Evolutionary conservation across 2,888 invertebrate genomes (phyloP).

Genomic region (Choristoneura rosaceana): DNA sequence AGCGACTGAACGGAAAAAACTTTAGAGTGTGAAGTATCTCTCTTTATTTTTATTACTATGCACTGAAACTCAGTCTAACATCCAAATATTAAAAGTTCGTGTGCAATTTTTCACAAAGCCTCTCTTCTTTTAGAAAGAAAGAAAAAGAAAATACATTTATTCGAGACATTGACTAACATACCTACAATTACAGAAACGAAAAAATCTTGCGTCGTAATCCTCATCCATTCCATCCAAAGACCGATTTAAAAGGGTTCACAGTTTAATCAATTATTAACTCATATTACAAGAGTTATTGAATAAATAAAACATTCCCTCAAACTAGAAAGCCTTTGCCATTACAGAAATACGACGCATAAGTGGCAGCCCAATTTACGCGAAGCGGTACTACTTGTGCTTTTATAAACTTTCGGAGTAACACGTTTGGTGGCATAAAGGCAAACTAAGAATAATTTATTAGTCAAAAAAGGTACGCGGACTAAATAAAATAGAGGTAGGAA

Average conservation of each 20-base stretch:
- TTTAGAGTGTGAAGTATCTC: no score
- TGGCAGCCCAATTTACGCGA: constrained; percentile 16
- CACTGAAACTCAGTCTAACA: no score
- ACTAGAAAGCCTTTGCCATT: neutral
- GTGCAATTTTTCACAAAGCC: neutral
- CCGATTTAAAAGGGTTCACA: neutral
- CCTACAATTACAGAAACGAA: no score
- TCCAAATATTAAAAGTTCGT: neutral
- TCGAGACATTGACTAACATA: no score
- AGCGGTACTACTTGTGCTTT: neutral
- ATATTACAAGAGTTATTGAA: neutral
- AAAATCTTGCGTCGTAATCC: no score
- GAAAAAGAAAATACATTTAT: no score
- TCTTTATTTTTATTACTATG: no score
- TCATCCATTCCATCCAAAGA: no score
- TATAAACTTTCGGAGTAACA: neutral
- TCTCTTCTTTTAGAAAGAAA: neutral
- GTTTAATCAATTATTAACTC: neutral
- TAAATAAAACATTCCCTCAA: neutral
- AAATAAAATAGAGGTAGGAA: neutral
- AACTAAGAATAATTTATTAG: neutral
- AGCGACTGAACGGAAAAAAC: no score
- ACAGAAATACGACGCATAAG: constrained; percentile 12
- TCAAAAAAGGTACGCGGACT: neutral
- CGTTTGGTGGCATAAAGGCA: neutral